Conservation (phyloP, 2,113 vertebrate genomes). For the Melanocharis versteri region DNA sequence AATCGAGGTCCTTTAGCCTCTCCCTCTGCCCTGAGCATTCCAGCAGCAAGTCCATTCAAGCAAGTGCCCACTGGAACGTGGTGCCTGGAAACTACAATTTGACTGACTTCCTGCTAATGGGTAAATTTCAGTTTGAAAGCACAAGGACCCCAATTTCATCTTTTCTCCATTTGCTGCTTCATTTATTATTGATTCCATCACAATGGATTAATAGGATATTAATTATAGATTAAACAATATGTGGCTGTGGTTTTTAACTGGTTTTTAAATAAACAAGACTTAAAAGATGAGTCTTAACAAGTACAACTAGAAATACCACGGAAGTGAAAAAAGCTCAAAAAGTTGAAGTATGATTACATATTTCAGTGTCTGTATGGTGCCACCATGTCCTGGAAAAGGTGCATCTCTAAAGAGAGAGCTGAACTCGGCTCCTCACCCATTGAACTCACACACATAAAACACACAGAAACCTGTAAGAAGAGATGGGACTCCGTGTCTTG, state of each 20-base stretch:
- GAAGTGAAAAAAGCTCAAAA: not conserved
- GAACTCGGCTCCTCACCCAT: no score
- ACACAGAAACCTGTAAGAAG: not conserved
- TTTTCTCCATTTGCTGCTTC: not conserved
- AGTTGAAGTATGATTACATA: not conserved
- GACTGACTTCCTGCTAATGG: not conserved
- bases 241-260: not conserved
- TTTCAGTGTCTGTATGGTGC: not conserved
- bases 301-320: not conserved
- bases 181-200: not conserved
- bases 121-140: not conserved
- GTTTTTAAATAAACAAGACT: not conserved
- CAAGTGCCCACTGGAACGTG: not conserved
- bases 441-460: not conserved
- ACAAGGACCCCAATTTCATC: not conserved
- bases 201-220: not conserved
- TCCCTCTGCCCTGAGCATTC: not conserved
- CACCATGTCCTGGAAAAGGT: not conserved
- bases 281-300: not conserved
- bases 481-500: not conserved
- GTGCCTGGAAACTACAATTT: not conserved
- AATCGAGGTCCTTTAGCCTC: not conserved
- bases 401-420: no score
- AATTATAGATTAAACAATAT: not conserved
- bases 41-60: not conserved